phyloP scores from a whole-genome alignment of 2,888 invertebrate genomes.

The Sylvicola cinctus region DNA sequence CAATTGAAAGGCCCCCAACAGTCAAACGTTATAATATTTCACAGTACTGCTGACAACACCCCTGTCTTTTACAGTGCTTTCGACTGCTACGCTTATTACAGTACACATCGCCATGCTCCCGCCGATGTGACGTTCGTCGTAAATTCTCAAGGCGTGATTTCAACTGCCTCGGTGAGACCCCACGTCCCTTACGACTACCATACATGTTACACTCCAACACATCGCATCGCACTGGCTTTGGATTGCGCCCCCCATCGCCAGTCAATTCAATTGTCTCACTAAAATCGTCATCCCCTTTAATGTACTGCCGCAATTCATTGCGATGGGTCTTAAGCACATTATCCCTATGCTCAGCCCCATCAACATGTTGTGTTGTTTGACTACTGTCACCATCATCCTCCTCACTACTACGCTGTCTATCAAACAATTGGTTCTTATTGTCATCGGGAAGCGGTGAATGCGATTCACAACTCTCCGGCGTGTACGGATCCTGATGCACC shows the following conservation, averaged over 20 bases:
- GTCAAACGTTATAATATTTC: no score
- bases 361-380: slow-evolving; percentile 7
- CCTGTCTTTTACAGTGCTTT: no score
- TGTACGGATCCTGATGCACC: slow-evolving; percentile 40
- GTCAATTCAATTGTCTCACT: slow-evolving; percentile 4
- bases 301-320: no score
- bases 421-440: slow-evolving; percentile 16
- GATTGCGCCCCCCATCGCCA: no score
- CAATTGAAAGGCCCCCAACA: no score
- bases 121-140: no score
- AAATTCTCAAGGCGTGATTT: slow-evolving; percentile 29
- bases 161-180: slow-evolving; percentile 40
- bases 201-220: slow-evolving; percentile 9
- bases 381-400: slow-evolving; percentile 15
- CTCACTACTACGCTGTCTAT: slow-evolving; percentile 11
- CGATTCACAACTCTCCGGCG: slow-evolving; percentile 64
- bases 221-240: background rate
- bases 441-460: slow-evolving; percentile 41
- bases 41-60: no score
- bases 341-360: background rate
- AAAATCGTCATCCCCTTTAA: slow-evolving; percentile 5
- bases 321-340: no score
- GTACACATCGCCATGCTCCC: no score
- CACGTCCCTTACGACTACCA: slow-evolving; percentile 17
- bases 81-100: no score